Evolutionary conservation across 2,797 vertebrate genomes (phyloP).

Genomic region (Hemibagrus guttatus): DNA sequence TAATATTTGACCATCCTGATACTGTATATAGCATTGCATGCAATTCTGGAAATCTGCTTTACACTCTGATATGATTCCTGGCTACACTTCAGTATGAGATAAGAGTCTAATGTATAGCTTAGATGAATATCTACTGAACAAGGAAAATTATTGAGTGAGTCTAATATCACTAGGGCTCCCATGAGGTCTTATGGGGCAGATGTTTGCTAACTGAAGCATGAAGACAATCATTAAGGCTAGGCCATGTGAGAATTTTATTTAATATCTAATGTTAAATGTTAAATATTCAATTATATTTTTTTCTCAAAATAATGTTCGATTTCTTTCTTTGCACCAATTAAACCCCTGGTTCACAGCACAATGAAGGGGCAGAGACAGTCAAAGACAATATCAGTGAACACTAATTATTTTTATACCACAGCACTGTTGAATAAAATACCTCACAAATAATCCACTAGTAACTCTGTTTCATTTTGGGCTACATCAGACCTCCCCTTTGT

Average conservation of each 20-base stretch:
- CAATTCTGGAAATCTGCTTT: not conserved
- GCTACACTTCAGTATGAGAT: not conserved
- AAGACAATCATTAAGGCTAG: slow-evolving; percentile 14
- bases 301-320: not conserved
- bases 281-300: not conserved
- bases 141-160: slow-evolving; percentile 10
- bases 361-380: not conserved
- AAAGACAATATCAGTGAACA: not conserved
- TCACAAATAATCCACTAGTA: not conserved
- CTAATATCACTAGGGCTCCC: not conserved
- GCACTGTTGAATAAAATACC: not conserved
- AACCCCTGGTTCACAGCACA: not conserved
- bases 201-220: slow-evolving; percentile 18
- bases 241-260: not conserved
- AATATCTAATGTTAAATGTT: slow-evolving; percentile 10
- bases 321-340: not conserved
- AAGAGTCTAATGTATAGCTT: slow-evolving; percentile 2
- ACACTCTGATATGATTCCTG: not conserved
- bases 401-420: not conserved
- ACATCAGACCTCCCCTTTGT: not conserved
- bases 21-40: not conserved
- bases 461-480: not conserved
- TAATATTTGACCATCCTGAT: not conserved
- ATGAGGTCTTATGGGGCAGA: not conserved
- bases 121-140: not conserved